phyloP scores from a whole-genome alignment of 53 echinoderm and acorn worm genomes.

The Echinarachnius parma region DNA sequence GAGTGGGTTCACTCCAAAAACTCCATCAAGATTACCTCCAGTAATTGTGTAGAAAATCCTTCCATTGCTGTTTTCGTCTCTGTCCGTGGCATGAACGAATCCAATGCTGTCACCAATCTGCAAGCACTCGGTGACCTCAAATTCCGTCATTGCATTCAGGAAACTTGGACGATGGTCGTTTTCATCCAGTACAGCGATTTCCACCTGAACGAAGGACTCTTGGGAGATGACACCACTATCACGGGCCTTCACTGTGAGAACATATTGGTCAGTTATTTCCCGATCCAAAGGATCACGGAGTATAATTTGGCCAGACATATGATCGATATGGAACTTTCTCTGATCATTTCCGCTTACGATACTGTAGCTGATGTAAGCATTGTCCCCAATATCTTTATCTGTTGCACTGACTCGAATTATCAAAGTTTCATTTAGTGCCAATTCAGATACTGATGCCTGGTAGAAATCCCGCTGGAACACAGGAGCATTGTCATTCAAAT shows the following conservation, averaged over 20 bases:
- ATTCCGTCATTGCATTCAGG: slow-evolving; percentile 19
- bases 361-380: slow-evolving; percentile 83
- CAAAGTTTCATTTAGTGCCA: slow-evolving; percentile 59
- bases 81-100: slow-evolving; percentile 67
- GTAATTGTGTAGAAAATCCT: slow-evolving; percentile 70
- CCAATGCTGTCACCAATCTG: slow-evolving; percentile 69
- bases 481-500: slow-evolving; percentile 82
- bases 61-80: slow-evolving; percentile 74
- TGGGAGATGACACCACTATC: slow-evolving; percentile 68
- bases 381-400: slow-evolving; percentile 77
- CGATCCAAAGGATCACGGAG: slow-evolving; percentile 65
- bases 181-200: slow-evolving; percentile 77
- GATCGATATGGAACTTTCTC: slow-evolving; percentile 65
- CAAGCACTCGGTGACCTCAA: slow-evolving; percentile 83
- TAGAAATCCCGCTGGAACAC: slow-evolving; percentile 65
- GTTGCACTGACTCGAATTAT: slow-evolving; percentile 74
- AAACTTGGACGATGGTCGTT: slow-evolving; percentile 83
- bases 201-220: slow-evolving; percentile 53
- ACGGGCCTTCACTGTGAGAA: slow-evolving; percentile 68
- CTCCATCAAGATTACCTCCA: slow-evolving; percentile 62
- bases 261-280: slow-evolving; percentile 58
- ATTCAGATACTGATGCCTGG: slow-evolving; percentile 73
- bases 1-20: slow-evolving; percentile 67
- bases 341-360: slow-evolving; percentile 70
- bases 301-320: slow-evolving; percentile 71